Evolutionary conservation across 2,888 invertebrate genomes (phyloP).

Genomic region (Luffia ferchaultella): DNA sequence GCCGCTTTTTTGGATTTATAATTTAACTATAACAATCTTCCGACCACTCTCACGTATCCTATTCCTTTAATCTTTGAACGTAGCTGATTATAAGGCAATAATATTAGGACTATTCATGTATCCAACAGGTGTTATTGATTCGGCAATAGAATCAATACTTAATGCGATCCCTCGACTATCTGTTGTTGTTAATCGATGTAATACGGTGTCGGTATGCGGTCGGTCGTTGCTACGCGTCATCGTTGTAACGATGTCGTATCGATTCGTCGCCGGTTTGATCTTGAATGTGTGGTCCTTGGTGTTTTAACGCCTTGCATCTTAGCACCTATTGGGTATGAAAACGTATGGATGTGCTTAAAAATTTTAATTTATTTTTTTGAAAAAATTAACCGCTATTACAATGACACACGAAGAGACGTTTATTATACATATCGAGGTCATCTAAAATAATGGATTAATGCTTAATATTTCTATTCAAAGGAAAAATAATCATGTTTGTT

Average conservation of each 20-base stretch:
- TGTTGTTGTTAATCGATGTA: constrained; percentile 33
- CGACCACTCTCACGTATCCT: not conserved
- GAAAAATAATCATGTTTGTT: too few relatives aligned
- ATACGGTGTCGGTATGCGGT: constrained; percentile 33
- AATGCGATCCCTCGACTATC: constrained; percentile 34
- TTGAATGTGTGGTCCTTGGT: constrained; percentile 39
- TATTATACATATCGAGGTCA: too few relatives aligned
- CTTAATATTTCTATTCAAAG: too few relatives aligned
- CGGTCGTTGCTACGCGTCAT: constrained; percentile 30
- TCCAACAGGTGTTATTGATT: constrained; percentile 26
- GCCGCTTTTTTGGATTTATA: too few relatives aligned
- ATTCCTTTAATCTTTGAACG: not conserved
- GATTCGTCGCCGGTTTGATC: constrained; percentile 28
- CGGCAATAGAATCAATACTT: constrained; percentile 34
- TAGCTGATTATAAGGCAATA: not conserved
- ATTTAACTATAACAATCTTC: not conserved
- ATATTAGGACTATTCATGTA: constrained; percentile 17
- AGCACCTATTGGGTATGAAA: too few relatives aligned
- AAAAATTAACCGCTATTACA: too few relatives aligned
- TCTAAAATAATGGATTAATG: too few relatives aligned
- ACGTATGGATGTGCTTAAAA: too few relatives aligned
- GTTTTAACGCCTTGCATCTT: not conserved
- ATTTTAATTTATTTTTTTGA: too few relatives aligned
- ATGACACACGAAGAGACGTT: too few relatives aligned
- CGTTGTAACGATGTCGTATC: constrained; percentile 26